A percentile compares a stretch with the other conserved stretches of the same genome.
phyloP scores from a whole-genome alignment of 2,888 invertebrate genomes.

The Eristalinus aeneus region DNA sequence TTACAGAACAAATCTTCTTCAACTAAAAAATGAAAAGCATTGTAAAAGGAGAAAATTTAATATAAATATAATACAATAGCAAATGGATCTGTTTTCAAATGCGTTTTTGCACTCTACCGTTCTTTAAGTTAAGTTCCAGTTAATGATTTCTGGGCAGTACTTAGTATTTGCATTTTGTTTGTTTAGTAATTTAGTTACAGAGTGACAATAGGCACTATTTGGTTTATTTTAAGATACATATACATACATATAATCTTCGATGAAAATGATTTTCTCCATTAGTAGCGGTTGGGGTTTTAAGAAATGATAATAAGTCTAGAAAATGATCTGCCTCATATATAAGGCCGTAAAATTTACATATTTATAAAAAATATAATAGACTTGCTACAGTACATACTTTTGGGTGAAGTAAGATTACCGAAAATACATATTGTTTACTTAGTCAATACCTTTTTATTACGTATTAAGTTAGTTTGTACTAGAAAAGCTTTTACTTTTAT shows the following conservation, averaged over 20 bases:
- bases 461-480: slow-evolving; percentile 60
- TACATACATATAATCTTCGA: not conserved
- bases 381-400: slow-evolving; percentile 30
- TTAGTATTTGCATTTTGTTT: slow-evolving; percentile 17
- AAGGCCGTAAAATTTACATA: slow-evolving; percentile 23
- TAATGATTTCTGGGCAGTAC: slow-evolving; percentile 13
- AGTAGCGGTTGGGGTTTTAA: slow-evolving; percentile 12
- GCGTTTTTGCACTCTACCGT: not conserved
- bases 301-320: slow-evolving; percentile 3
- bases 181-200: slow-evolving; percentile 44
- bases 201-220: slow-evolving; percentile 61
- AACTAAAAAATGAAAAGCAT: not conserved
- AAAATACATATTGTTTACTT: slow-evolving; percentile 10
- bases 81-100: slow-evolving; percentile 8
- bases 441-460: slow-evolving; percentile 31
- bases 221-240: slow-evolving; percentile 37
- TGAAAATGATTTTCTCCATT: slow-evolving; percentile 17
- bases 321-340: slow-evolving; percentile 8
- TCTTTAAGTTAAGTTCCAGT: slow-evolving; percentile 17
- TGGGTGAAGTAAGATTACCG: slow-evolving; percentile 14
- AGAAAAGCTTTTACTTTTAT: slow-evolving; percentile 50
- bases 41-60: not conserved
- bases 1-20: slow-evolving; percentile 23
- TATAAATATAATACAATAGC: slow-evolving; percentile 38
- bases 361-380: slow-evolving; percentile 48